A percentile compares a stretch with the other conserved stretches of the same genome.
These are phyloP conservation scores for Pseudopleuronectes americanus DNA, from an alignment of 2,797 vertebrate species.

Conservation along the genomic window DNA sequence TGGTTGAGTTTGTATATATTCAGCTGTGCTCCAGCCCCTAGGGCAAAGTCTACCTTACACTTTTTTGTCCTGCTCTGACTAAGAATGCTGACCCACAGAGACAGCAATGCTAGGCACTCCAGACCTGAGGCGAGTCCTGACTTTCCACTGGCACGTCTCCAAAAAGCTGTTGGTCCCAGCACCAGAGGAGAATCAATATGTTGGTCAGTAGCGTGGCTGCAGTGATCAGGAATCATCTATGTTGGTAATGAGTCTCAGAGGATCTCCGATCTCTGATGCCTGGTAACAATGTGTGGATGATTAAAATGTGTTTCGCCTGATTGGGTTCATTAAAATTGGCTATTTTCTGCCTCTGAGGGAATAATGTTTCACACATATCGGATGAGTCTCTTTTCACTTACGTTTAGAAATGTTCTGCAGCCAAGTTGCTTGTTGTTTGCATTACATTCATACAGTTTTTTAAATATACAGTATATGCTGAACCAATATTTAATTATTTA, in stretches of 20 bases:
- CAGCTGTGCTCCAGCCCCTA: conserved; percentile 21
- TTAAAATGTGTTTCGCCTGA: neutral
- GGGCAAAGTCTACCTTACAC: conserved; percentile 10
- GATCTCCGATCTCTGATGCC: conserved; percentile 4
- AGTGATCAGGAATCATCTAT: conserved; percentile 2
- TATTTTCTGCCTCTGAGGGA: neutral
- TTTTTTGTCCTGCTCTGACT: conserved; percentile 23
- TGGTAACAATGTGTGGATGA: conserved; percentile 1
- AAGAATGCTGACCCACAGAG: conserved; percentile 27
- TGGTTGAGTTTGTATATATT: conserved; percentile 22
- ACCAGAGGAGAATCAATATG: conserved; percentile 7
- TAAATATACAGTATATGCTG: too few species aligned
- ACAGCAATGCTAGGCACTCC: conserved; percentile 3
- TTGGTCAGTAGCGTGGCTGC: neutral
- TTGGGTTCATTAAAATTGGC: neutral
- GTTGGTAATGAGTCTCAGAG: conserved; percentile 4
- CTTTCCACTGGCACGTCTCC: conserved; percentile 7
- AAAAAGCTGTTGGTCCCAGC: conserved; percentile 1
- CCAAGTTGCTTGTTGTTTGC: too few species aligned
- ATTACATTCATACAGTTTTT: too few species aligned
- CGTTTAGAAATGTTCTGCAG: neutral
- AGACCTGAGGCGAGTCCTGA: conserved; percentile 7
- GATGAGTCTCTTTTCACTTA: neutral
- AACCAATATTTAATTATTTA: too few species aligned
- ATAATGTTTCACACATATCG: neutral